These are phyloP conservation scores for Madoqua kirkii DNA, from an alignment of 2,113 vertebrate genomes.

Conservation along the genomic window DNA sequence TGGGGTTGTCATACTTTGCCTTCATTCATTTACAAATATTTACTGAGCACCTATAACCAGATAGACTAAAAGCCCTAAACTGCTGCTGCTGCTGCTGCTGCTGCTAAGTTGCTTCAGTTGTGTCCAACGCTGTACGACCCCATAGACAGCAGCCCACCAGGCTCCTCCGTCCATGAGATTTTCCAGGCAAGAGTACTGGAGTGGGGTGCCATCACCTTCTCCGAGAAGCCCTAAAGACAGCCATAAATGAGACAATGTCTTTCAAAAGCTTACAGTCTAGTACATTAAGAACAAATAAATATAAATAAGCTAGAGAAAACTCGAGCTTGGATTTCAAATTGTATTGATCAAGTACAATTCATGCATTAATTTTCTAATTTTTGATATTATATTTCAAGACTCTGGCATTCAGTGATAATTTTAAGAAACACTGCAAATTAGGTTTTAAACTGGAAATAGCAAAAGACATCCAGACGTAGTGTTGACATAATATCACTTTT, in stretches of 20 bases:
- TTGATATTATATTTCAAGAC: neutral
- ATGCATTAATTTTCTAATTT: neutral
- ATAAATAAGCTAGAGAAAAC: neutral
- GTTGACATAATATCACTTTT: constrained; percentile 74
- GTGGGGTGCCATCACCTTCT: too few relatives aligned
- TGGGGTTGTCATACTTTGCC: neutral
- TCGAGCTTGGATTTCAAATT: neutral
- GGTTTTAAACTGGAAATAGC: constrained; percentile 53
- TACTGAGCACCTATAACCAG: neutral
- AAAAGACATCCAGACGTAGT: constrained; percentile 65
- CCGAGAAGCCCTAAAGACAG: neutral
- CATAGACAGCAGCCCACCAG: neutral
- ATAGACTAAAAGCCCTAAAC: neutral
- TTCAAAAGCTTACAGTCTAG: neutral
- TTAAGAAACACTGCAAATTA: constrained; percentile 65
- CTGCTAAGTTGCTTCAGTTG: too few relatives aligned
- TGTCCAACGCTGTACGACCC: neutral
- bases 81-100: too few relatives aligned
- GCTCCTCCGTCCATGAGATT: neutral
- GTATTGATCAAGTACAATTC: neutral
- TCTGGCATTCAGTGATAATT: constrained; percentile 11
- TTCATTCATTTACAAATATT: neutral
- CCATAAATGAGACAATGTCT: neutral
- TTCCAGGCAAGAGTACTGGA: neutral
- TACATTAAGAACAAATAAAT: constrained; percentile 3